phyloP scores from a whole-genome alignment of 2,888 invertebrate species.

The Digitonthophagus gazella region DNA sequence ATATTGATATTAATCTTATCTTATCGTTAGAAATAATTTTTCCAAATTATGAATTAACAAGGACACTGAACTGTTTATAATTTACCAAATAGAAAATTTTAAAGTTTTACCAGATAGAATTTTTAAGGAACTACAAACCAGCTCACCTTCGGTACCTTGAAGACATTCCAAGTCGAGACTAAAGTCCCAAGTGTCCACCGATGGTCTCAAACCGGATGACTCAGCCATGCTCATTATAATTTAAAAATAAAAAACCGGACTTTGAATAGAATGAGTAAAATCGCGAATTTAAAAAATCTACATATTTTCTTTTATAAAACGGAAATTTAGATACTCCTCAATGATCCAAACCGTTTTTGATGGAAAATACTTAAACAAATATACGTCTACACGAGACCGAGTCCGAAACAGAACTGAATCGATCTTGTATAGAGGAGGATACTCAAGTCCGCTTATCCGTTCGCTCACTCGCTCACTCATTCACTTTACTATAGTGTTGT shows the following conservation, averaged over 20 bases:
- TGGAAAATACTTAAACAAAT: neutral
- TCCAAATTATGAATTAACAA: no score
- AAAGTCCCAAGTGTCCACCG: conserved; percentile 79
- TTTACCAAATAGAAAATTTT: no score
- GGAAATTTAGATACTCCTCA: neutral
- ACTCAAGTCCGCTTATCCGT: neutral
- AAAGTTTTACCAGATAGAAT: no score
- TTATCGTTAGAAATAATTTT: no score
- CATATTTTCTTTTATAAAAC: neutral
- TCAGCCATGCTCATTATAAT: conserved; percentile 44
- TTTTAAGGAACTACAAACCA: no score
- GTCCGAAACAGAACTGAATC: conserved; percentile 1
- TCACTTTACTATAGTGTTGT: neutral
- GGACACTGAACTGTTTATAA: no score
- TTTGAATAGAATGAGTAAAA: no score
- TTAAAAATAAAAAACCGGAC: neutral
- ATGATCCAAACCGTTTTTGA: neutral
- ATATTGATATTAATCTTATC: no score
- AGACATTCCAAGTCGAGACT: conserved; percentile 79
- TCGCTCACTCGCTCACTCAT: neutral
- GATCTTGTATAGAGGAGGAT: no score
- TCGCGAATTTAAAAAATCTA: no score
- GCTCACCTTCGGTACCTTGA: conserved; percentile 70
- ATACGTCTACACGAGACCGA: neutral
- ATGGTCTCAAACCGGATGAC: conserved; percentile 59